Evolutionary conservation across 2,888 invertebrate species (phyloP), one percentile per base, ranked within the genome.

Genomic region (Dasypogon diadema): DNA sequence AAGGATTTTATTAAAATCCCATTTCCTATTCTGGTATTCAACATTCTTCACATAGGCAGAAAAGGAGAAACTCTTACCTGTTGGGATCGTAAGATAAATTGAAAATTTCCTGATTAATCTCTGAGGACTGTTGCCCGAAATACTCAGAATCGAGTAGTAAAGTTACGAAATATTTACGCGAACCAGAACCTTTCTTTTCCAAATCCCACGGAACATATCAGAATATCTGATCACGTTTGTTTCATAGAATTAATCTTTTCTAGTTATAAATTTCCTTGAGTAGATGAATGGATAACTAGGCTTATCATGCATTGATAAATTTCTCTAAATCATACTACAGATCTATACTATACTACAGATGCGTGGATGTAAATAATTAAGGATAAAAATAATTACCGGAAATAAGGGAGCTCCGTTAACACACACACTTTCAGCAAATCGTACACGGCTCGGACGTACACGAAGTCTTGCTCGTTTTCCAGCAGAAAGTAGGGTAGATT

Each of bases 401-500:
- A 93, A 93, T 82, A 93, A 87, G 8, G 93, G 93, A 0, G 94
- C 92, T 65, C 94, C 95, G 86, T 95, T 95, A 76, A 95, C 90
- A 83, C 93, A 93, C 30, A 95, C 94, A 51, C 94, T 94, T 83
- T 96, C 96, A 0, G 96, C 96, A 83, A 97, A 97, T 68, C 96
- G 87, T 0, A 97, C 96, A 78, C 95, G 88, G 26, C 93, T 93
- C 0, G 96, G 96, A 82, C 95, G 91, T 42, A 91, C 91, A 79
- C 92, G 90, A 77, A 96, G 87, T 81, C 93, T 89, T 3, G 95
- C 96, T 77, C 95, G 90, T 85, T 96, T 96, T 12, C 94, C 94
- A 0, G 95, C 95, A 1, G 95, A 95, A 55, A 97, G 88, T 42
- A 97, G 87, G 0, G 96, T 95, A 0, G 96, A 96, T 83, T 95